Base-by-base conservation (phyloP, 2,797 vertebrate genomes). In the Sphenopsis melanotis region DNA sequence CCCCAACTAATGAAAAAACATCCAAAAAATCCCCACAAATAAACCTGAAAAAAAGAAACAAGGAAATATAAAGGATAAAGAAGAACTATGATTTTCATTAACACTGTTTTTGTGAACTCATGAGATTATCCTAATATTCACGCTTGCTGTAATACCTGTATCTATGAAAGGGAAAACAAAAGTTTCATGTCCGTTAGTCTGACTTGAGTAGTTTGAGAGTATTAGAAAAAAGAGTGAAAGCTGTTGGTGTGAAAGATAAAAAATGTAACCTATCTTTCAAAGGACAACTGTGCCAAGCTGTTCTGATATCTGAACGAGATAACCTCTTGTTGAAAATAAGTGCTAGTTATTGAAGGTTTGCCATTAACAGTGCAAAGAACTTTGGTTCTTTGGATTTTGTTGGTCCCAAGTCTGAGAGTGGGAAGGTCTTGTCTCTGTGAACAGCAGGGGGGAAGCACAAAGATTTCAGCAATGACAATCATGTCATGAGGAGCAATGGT, bases 181-280 rank as follows among this genome's bases (percentile, higher is more conserved):
- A 79, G 16, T 3, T n/a, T 72, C 2, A 3, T 21, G 19, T 72
- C 20, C 0, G 0, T 68, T 89, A 50, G 6, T 32, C 44, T 77
- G 63, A 59, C 42, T 71, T 80, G 41, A 56, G 39, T 41, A 17
- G 12, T 52, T 82, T 74, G 22, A 79, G 56, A 47, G 20, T 19
- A 50, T 30, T 47, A 59, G 16, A 42, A 79, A 56, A 53, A 72
- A 81, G 9, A 64, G 15, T 6, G 15, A 91, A 93, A 81, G 18
- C 6, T 63, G 24, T 27, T 3, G 0, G 8, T 66, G 16, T 46
- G 30, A 80, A 93, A 64, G 30, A 42, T 23, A 65, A 55, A 66
- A 74, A 71, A 46, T 42, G 10, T 9, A 61, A 47, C 11, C 4
- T 90, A 2, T 74, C 82, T 87, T 76, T 76, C 24, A 41, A 84